A percentile compares a stretch with the other conserved stretches of the same genome.
Evolutionary conservation across 2,888 invertebrate genomes (phyloP).

Genomic region (Nephrotoma appendiculata): DNA sequence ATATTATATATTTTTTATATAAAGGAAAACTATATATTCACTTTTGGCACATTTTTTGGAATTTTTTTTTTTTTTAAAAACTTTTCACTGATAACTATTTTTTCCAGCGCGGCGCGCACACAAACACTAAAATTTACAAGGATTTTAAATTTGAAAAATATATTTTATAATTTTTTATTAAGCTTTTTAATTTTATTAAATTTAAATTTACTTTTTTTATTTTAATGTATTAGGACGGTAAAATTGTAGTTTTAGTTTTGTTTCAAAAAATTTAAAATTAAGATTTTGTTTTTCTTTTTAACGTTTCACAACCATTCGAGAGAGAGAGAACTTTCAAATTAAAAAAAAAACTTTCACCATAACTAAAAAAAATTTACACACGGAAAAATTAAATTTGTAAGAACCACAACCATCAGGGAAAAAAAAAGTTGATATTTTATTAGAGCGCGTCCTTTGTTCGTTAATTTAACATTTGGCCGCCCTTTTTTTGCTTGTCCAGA

Average conservation of each 20-base stretch:
- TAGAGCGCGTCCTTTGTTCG: neutral
- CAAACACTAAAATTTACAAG: neutral
- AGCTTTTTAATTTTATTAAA: neutral
- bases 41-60: neutral
- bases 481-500: neutral
- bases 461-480: neutral
- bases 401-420: neutral
- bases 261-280: neutral
- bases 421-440: neutral
- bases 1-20: neutral
- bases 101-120: neutral
- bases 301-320: neutral
- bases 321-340: neutral
- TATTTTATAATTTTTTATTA: neutral
- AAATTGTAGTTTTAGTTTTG: neutral
- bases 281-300: neutral
- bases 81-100: neutral
- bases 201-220: neutral
- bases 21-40: neutral
- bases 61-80: neutral
- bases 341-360: neutral
- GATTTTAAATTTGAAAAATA: neutral
- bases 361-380: neutral
- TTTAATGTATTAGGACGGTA: neutral
- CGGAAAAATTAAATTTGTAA: neutral